Evolutionary conservation across 1,140 invertebrate species (phyloP).

Genomic region (Heliconius melpomene): DNA sequence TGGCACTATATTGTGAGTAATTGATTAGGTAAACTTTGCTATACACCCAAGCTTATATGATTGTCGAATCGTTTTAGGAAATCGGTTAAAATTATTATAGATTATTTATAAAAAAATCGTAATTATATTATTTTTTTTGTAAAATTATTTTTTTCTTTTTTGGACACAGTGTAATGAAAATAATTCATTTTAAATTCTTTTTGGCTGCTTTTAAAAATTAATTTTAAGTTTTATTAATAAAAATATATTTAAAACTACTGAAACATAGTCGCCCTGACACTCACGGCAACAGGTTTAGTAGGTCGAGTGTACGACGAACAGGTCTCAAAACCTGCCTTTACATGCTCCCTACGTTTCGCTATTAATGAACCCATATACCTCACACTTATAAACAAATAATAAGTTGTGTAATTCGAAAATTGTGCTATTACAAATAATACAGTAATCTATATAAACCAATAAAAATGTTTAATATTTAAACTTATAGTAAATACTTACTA

Average conservation of each 20-base stretch:
- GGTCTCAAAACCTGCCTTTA: constrained; percentile 48
- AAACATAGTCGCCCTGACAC: constrained; percentile 44
- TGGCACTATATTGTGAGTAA: constrained; percentile 4
- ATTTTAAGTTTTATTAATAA: too few relatives aligned
- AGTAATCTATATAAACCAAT: constrained; percentile 15
- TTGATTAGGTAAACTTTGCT: not conserved
- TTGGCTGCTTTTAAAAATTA: too few relatives aligned
- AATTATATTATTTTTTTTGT: too few relatives aligned
- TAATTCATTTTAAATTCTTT: too few relatives aligned
- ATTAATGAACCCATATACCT: constrained; percentile 46
- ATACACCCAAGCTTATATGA: not conserved
- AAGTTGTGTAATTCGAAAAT: constrained; percentile 2
- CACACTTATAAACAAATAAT: constrained; percentile 18
- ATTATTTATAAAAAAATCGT: too few relatives aligned
- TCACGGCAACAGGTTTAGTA: constrained; percentile 60
- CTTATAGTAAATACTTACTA: too few relatives aligned
- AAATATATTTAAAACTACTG: not conserved
- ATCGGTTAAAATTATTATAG: too few relatives aligned
- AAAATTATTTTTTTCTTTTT: too few relatives aligned
- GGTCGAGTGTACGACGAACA: constrained; percentile 50
- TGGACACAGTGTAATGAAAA: too few relatives aligned
- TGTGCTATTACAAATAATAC: constrained; percentile 15
- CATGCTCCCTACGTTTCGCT: constrained; percentile 46
- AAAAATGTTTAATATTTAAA: not conserved
- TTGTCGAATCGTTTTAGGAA: too few relatives aligned